Percentiles rank a stretch among this genome's conserved stretches.
Conservation (phyloP, 2,888 invertebrate genomes). For the Luperina nickerlii region DNA sequence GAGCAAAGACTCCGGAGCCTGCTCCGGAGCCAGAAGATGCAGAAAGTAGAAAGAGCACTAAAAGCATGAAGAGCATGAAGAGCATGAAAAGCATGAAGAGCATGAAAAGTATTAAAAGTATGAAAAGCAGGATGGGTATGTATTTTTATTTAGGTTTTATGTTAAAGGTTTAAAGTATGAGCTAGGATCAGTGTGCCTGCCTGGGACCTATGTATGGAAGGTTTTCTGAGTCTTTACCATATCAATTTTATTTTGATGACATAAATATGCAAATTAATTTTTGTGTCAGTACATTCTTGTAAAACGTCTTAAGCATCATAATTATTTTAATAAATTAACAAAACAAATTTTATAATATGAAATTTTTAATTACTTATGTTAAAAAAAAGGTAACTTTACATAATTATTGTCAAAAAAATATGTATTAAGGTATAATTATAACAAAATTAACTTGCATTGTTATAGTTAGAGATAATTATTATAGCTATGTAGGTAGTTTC, state of each 20-base stretch:
- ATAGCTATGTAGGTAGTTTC: neutral
- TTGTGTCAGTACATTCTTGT: neutral
- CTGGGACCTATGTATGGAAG: too few species aligned
- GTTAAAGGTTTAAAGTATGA: neutral
- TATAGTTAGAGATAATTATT: neutral
- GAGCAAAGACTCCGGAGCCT: constrained; percentile 44
- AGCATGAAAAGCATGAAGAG: constrained; percentile 28
- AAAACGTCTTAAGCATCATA: neutral
- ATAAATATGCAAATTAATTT: neutral
- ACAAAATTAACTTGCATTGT: neutral
- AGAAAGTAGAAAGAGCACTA: constrained; percentile 35
- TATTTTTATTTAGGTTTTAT: neutral
- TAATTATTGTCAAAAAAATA: too few species aligned
- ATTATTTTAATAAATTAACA: neutral
- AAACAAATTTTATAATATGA: neutral
- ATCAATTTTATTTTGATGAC: neutral
- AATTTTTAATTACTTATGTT: too few species aligned
- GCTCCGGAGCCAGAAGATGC: constrained; percentile 50
- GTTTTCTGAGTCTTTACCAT: neutral
- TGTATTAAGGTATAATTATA: neutral
- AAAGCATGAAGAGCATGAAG: constrained; percentile 46
- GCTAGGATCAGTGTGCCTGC: too few species aligned
- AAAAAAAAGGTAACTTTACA: neutral
- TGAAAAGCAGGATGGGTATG: constrained; percentile 38
- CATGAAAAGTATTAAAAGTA: constrained; percentile 29